A percentile compares a stretch with the other conserved stretches of the same genome.
phyloP scores from a whole-genome alignment of 2,113 vertebrate species.

The Actenoides lindsayi region DNA sequence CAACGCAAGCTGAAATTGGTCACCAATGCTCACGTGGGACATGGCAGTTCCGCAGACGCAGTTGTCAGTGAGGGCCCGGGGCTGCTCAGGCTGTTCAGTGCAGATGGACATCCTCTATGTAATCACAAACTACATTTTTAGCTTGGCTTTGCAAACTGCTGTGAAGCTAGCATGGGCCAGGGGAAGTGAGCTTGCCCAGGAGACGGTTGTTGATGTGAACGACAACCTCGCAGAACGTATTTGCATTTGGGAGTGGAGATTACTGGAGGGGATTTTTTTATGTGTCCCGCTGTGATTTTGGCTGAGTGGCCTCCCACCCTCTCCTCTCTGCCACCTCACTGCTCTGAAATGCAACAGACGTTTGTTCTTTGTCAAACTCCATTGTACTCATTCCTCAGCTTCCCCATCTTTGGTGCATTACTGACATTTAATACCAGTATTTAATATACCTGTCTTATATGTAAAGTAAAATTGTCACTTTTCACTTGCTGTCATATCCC shows the following conservation, averaged over 20 bases:
- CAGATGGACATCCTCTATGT: conserved; percentile 64
- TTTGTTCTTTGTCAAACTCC: background rate
- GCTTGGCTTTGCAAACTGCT: conserved; percentile 3
- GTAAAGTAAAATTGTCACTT: background rate
- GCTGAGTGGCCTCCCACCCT: fast-evolving
- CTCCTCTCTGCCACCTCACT: background rate
- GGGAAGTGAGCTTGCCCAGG: conserved; percentile 23
- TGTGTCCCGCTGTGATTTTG: background rate
- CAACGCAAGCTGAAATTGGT: background rate
- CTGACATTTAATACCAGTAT: background rate
- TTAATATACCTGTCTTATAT: background rate
- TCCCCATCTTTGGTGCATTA: background rate
- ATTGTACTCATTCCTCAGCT: background rate
- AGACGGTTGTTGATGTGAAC: background rate
- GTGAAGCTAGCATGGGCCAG: background rate
- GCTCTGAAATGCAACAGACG: fast-evolving
- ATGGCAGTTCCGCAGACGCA: background rate
- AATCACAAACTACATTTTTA: conserved; percentile 20
- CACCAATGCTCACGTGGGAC: background rate
- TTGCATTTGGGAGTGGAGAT: background rate
- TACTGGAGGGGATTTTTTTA: background rate
- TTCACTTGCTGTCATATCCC: background rate
- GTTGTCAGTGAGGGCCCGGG: background rate
- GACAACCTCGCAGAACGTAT: background rate
- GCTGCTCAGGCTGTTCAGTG: conserved; percentile 48